These are phyloP conservation scores for Linyphia triangularis DNA, from an alignment of 2,888 invertebrate genomes.

Conservation along the genomic window DNA sequence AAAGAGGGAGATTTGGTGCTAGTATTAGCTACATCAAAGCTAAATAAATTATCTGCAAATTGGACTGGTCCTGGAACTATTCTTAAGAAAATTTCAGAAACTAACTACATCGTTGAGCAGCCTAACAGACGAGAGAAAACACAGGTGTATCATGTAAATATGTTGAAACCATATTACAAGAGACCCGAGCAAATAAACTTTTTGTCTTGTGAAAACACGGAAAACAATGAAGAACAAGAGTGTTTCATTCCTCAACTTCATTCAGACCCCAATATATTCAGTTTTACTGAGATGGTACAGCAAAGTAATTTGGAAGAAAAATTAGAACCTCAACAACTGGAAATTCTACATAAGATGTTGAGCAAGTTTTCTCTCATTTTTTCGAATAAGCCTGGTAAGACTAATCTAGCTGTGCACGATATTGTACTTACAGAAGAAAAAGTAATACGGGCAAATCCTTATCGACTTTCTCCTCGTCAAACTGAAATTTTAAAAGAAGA, in stretches of 20 bases:
- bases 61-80: neutral
- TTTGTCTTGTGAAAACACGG: neutral
- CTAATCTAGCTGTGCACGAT: neutral
- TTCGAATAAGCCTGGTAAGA: constrained; percentile 25
- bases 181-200: neutral
- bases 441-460: neutral
- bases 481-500: constrained; percentile 1
- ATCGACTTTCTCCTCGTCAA: neutral
- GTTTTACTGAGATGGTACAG: neutral
- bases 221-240: too few relatives aligned
- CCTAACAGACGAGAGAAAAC: neutral
- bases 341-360: neutral
- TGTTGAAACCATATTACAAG: neutral
- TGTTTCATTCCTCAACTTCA: constrained; percentile 16
- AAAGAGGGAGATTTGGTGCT: too few relatives aligned
- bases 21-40: too few relatives aligned
- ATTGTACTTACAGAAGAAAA: neutral
- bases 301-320: neutral
- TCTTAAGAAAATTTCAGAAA: neutral
- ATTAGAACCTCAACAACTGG: neutral
- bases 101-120: neutral
- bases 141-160: constrained; percentile 5
- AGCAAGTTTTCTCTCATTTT: neutral
- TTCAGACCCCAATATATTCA: neutral
- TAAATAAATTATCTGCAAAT: neutral